Evolutionary conservation across 1,140 invertebrate genomes (phyloP), one percentile per base, ranked within the genome.

Genomic region (Stratiolaelaps scimitus): DNA sequence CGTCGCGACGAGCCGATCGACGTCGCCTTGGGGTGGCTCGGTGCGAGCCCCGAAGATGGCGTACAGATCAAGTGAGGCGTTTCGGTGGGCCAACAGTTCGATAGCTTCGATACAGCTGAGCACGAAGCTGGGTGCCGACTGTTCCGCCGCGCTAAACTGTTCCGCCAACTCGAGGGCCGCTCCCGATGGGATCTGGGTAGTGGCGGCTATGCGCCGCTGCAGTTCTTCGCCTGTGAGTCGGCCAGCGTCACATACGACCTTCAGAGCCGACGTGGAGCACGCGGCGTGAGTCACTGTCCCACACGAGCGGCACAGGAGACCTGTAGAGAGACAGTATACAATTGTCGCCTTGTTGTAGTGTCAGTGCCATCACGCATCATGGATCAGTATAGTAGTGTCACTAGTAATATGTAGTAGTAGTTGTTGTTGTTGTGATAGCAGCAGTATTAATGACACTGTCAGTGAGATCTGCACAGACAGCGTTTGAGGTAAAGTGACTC

Each of bases 1-100:
- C 26, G 26, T 60, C 34, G 26, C 26, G 53, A 60, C 53, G 23
- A 60, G 53, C 26, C 34, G 26, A 34, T 23, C 34, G 53, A 60
- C 53, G 23, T 60, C 53, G 53, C 26, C 47, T 10, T 40, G 34
- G 15, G 19, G 34, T 23, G 53, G 53, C 23, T 26, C 53, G 53
- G 15, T 60, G 26, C 34, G 53, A 26, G 53, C 17, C 34, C 53
- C 53, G 23, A 29, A 60, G 53, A 60, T 34, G 53, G 53, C 53
- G 53, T 60, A 60, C 1, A 60, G 53, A 26, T 60, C 53, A 20
- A 60, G 26, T 23, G 53, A 60, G 23, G 53, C 13, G 34, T 60
- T 23, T 13, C 53, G 53, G 34, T 60, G 53, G n/a, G 53, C 53
- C 53, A 60, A 60, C 20, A 60, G 23, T 34, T 60, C 53, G 20